Evolutionary conservation across 2,888 invertebrate species (phyloP), one percentile per base, ranked within the genome.

Genomic region (Antitype chi): DNA sequence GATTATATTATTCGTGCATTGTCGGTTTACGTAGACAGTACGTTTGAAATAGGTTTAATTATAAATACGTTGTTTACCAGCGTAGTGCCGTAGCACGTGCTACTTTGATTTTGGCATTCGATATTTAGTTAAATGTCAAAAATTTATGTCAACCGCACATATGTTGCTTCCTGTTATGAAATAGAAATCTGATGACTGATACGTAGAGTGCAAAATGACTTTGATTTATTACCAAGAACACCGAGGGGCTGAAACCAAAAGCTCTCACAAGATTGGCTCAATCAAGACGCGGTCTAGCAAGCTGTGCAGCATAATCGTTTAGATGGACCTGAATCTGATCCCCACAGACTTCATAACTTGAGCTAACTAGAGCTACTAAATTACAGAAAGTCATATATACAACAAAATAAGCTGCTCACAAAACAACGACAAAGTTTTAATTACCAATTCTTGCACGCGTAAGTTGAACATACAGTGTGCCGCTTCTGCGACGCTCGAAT

Each of bases 1-100:
- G 94, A 95, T 67, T 91, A 93, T 79, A 95, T 67, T 91, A 93
- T 78, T 66, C 32, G 62, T 78, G 71, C 81, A 79, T 77, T 78
- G 74, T 77, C 75, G 13, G 75, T 78, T 78, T 47, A 57, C 59
- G 70, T 76, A 81, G 81, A 83, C 23, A 52, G 74, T 64, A 73
- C 23, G 8, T 71, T 55, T 70, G 7, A 25, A 52, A 47, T 59
- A 49, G 23, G 4, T 52, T 32, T 57, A 28, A 20, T 38, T 66
- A 74, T 47, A n/a, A 47, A 43, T 62, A 60, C 32, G n/a, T 64
- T 80, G 59, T 74, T 60, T 49, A 55, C 60, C 28, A 32, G 53
- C 52, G 52, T 32, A 60, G 20, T 17, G 38, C 47, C 23, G 49
- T 43, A 59, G 15, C 74, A 80, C 63, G 32, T 57, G 78, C 32